These are phyloP conservation scores for Opisthograptis luteolata DNA, from an alignment of 2,888 invertebrate genomes.

Conservation along the genomic window DNA sequence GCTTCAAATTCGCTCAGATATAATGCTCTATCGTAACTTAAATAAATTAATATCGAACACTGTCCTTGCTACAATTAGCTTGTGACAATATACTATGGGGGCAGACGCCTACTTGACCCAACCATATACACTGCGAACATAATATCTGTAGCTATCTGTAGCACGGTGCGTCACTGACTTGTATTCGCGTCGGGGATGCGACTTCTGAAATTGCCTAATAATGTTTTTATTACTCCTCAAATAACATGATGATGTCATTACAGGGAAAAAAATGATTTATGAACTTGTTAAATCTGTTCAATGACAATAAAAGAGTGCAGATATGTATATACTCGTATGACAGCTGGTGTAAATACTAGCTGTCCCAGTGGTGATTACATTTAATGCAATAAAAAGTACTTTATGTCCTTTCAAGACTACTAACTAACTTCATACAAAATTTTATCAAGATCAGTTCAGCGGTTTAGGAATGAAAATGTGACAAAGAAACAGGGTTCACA, in stretches of 20 bases:
- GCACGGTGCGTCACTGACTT: constrained; percentile 30
- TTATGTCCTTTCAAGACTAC: no score
- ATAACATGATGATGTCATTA: constrained; percentile 47
- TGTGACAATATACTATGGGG: constrained; percentile 25
- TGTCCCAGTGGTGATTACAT: no score
- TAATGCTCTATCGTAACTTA: no score
- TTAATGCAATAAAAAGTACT: no score
- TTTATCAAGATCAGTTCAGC: no score
- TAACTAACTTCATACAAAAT: no score
- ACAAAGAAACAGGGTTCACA: no score
- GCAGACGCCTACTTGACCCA: constrained; percentile 31
- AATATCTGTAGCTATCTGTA: no score
- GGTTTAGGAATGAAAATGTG: no score
- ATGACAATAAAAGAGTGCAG: background rate
- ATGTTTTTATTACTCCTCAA: constrained; percentile 44
- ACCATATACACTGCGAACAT: constrained; percentile 11
- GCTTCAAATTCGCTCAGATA: no score
- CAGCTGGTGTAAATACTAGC: no score
- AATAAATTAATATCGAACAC: constrained; percentile 21
- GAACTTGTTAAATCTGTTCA: background rate
- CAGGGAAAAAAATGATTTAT: constrained; percentile 24
- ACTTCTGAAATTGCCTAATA: constrained; percentile 38
- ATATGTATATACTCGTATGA: no score
- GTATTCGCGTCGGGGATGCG: constrained; percentile 26
- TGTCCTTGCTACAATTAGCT: constrained; percentile 33